Conservation (phyloP, 30 jellyfish, hydroid and myxozoan genomes). For the Rhopilema esculentum region DNA sequence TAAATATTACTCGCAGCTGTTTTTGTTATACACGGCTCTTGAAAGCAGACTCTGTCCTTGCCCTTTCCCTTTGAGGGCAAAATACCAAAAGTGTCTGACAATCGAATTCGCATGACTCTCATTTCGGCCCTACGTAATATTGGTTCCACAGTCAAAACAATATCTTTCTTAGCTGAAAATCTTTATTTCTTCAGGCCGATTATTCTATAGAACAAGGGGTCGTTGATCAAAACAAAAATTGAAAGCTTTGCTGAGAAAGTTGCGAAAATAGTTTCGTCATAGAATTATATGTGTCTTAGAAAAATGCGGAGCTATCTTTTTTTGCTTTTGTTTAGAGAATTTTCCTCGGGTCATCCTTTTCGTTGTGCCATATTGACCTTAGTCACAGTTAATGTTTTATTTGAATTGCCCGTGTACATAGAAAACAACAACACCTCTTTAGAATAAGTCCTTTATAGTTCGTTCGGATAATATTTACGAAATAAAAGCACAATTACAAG, state of each 20-base stretch:
- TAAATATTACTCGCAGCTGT: slow-evolving; percentile 3
- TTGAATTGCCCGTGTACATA: background rate
- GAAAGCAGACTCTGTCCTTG: background rate
- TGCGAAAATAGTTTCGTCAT: background rate
- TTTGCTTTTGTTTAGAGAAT: background rate
- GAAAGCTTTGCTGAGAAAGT: background rate
- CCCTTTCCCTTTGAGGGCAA: background rate
- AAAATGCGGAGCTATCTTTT: background rate
- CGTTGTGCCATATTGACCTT: background rate
- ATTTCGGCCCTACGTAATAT: background rate
- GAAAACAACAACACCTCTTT: background rate
- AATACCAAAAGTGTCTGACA: background rate
- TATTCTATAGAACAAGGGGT: background rate
- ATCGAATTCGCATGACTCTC: background rate
- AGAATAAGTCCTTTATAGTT: background rate
- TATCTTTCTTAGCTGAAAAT: background rate
- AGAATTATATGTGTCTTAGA: background rate
- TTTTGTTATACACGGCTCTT: background rate
- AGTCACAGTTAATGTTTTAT: background rate
- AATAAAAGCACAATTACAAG: background rate
- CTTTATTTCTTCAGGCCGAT: background rate
- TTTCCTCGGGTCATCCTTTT: background rate
- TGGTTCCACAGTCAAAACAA: background rate
- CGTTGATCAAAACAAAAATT: background rate
- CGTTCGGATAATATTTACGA: background rate